A percentile compares a stretch with the other conserved stretches of the same genome.
Evolutionary conservation across 2,113 vertebrate genomes (phyloP).

Genomic region (Pogona vitticeps): DNA sequence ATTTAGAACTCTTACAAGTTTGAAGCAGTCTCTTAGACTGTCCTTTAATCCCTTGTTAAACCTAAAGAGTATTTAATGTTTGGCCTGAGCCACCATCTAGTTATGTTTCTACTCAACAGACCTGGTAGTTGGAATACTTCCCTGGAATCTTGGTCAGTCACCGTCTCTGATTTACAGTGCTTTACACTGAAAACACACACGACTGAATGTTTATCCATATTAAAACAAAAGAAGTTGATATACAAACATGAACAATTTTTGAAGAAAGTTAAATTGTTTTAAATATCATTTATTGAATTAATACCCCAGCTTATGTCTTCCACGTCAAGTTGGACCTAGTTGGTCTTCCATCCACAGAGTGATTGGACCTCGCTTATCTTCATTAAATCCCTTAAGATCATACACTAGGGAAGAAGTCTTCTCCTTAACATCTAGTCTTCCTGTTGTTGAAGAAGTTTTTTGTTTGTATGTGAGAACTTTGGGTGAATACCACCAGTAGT

Average conservation of each 20-base stretch:
- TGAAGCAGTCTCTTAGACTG: conserved; percentile 44
- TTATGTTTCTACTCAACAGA: conserved; percentile 37
- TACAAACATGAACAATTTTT: too few species aligned
- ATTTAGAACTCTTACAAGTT: conserved; percentile 50
- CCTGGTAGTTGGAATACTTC: conserved; percentile 37
- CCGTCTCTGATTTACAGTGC: too few species aligned
- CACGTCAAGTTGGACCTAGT: too few species aligned
- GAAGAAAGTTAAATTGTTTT: too few species aligned
- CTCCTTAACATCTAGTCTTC: neutral
- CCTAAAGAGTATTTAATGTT: conserved; percentile 48
- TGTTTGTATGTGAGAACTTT: neutral
- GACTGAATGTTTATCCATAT: too few species aligned
- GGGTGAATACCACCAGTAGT: neutral
- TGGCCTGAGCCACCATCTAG: conserved; percentile 36
- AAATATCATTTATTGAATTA: too few species aligned
- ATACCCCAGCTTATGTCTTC: too few species aligned
- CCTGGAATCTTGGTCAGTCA: neutral
- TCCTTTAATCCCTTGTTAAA: conserved; percentile 52
- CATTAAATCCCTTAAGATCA: too few species aligned
- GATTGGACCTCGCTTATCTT: too few species aligned
- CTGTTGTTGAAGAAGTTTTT: neutral
- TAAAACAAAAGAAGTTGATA: too few species aligned
- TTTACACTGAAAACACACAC: neutral
- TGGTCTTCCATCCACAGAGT: too few species aligned
- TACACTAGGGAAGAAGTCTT: neutral